phyloP scores from a whole-genome alignment of 2,113 vertebrate species.

The Paracanthobrama guichenoti region DNA sequence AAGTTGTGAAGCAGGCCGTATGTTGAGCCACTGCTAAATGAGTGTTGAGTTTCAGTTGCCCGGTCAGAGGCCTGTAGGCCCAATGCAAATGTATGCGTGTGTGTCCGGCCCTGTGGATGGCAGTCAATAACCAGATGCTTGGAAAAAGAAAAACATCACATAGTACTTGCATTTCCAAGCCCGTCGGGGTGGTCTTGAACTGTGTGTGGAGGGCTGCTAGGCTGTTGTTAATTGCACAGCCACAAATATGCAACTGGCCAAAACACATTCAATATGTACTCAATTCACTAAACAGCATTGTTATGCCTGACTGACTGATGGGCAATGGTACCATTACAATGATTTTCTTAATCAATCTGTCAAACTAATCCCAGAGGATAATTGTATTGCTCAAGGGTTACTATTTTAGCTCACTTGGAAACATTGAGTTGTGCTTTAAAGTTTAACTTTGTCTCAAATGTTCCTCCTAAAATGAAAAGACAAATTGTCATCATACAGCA shows the following conservation, averaged over 20 bases:
- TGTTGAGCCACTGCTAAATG: slow-evolving; percentile 52
- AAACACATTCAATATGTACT: slow-evolving; percentile 65
- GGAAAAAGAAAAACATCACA: slow-evolving; percentile 62
- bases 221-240: slow-evolving; percentile 70
- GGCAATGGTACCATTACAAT: slow-evolving; percentile 77
- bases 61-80: slow-evolving; percentile 52
- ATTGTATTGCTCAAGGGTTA: background rate
- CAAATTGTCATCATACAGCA: background rate
- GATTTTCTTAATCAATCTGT: slow-evolving; percentile 73
- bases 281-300: slow-evolving; percentile 60
- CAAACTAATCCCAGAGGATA: slow-evolving; percentile 63
- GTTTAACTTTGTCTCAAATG: background rate
- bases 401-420: background rate
- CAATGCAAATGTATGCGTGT: slow-evolving; percentile 25
- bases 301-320: slow-evolving; percentile 67
- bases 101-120: slow-evolving; percentile 56
- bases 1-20: slow-evolving; percentile 33
- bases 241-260: slow-evolving; percentile 69
- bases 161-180: slow-evolving; percentile 61
- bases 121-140: slow-evolving; percentile 60
- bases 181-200: slow-evolving; percentile 55
- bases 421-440: background rate
- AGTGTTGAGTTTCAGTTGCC: slow-evolving; percentile 54
- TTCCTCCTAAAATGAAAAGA: background rate
- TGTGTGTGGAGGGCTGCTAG: slow-evolving; percentile 48